phyloP scores from a whole-genome alignment of 2,797 vertebrate genomes.

The Anguilla marmorata region DNA sequence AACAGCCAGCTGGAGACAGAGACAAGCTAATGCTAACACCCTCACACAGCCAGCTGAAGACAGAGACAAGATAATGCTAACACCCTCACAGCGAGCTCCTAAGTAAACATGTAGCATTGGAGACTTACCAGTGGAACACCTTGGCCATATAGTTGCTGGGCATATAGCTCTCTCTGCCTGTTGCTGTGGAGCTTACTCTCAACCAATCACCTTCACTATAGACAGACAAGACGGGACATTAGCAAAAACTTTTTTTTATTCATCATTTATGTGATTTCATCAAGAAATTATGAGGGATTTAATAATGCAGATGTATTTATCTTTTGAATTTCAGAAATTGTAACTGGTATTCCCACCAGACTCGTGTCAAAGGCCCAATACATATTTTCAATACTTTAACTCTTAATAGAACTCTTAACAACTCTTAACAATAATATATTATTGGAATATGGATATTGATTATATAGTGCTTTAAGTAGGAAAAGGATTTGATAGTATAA shows the following conservation, averaged over 20 bases:
- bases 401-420: too few relatives aligned
- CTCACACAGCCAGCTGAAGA: constrained; percentile 45
- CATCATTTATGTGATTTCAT: background rate
- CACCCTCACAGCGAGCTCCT: background rate
- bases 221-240: constrained; percentile 36
- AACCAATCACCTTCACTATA: constrained; percentile 81
- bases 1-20: constrained; percentile 54
- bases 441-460: background rate
- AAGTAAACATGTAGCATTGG: background rate
- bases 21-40: constrained; percentile 63
- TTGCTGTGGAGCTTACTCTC: constrained; percentile 72
- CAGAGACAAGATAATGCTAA: constrained; percentile 68
- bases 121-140: constrained; percentile 74
- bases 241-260: background rate
- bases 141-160: constrained; percentile 76
- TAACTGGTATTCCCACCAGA: background rate
- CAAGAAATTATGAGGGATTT: background rate
- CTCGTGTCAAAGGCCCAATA: background rate
- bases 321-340: background rate
- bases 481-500: background rate
- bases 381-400: background rate
- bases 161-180: constrained; percentile 70
- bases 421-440: too few relatives aligned
- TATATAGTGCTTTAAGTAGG: background rate
- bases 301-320: background rate